Evolutionary conservation across 2,113 vertebrate genomes (phyloP).

Genomic region (Hymenochirus boettgeri): DNA sequence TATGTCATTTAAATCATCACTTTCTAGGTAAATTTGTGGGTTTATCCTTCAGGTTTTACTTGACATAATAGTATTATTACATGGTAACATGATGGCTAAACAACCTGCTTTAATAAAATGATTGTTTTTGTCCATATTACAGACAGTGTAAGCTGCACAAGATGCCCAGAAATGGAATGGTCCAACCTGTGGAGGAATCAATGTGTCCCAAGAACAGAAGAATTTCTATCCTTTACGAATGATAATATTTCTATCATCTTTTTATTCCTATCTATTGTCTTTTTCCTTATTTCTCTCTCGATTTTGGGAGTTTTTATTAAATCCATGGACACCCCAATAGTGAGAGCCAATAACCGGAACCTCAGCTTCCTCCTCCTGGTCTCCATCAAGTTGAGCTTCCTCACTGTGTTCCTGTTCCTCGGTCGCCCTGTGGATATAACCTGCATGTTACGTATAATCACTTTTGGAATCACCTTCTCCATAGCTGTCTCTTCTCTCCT

Average conservation of each 20-base stretch:
- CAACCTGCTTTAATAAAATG: no score
- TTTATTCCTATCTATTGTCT: conserved; percentile 54
- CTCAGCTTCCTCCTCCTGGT: conserved; percentile 69
- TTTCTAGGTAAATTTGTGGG: no score
- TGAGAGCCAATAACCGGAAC: conserved; percentile 68
- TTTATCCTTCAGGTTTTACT: no score
- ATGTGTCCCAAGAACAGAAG: background rate
- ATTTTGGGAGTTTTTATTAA: conserved; percentile 56
- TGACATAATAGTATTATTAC: no score
- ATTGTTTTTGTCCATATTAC: no score
- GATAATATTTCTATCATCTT: conserved; percentile 58
- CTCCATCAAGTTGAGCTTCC: conserved; percentile 65
- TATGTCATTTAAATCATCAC: no score
- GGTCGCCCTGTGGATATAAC: conserved; percentile 14
- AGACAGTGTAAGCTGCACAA: conserved; percentile 9
- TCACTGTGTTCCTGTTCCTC: conserved; percentile 51
- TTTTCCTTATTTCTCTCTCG: conserved; percentile 53
- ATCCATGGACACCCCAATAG: conserved; percentile 57
- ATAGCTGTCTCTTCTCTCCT: conserved; percentile 17
- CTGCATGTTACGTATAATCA: conserved; percentile 8
- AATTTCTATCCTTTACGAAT: conserved; percentile 55
- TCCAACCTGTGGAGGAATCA: background rate
- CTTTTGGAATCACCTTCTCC: conserved; percentile 27
- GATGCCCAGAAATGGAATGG: conserved; percentile 3
- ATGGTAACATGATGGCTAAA: no score